Base-by-base conservation (phyloP, 1,140 invertebrate genomes). In the Oreohelix idahoensis region DNA sequence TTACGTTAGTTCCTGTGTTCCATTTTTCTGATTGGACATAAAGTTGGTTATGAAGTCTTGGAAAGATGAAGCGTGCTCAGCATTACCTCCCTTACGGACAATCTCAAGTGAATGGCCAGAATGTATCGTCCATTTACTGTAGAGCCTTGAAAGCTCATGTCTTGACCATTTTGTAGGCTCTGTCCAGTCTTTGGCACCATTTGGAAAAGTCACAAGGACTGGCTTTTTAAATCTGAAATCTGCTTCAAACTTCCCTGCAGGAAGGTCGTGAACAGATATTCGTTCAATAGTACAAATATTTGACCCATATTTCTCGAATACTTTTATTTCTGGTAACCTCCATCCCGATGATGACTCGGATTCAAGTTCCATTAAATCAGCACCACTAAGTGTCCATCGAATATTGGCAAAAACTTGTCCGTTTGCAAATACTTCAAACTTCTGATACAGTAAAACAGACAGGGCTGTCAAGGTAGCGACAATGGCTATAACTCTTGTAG, bases 111-210 rank as follows among this genome's bases (percentile, higher is more conserved):
- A 87, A 39, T 87, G 88, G 23, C 91, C 91, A n/a, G 87, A 87
- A 35, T 81, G 63, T 13, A 91, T 76, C 11, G 51, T 79, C 89
- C 88, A 89, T 36, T 89, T 42, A 36, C 89, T 89, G 83, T 92
- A 91, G 23, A 84, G 81, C 45, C 75, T 79, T 58, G 84, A 88
- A n/a, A 91, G 79, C 35, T 79, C 83, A 10, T 78, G 23, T 26
- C 88, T 29, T 1, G 88, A 87, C 91, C 91, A 92, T 63, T 83
- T 79, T n/a, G 71, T 70, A 17, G 87, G 83, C 35, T 88, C 73
- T 20, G 88, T 90, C 91, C 91, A 92, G 58, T 88, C 90, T 17
- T 78, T 70, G 26, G 90, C 90, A 23, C 90, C 91, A 79, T 89
- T 86, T 51, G 83, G 81, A 85, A 92, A 92, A 23, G 75, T 85